These are phyloP conservation scores for Alca torda DNA, from an alignment of 2,797 vertebrate genomes.

Conservation along the genomic window DNA sequence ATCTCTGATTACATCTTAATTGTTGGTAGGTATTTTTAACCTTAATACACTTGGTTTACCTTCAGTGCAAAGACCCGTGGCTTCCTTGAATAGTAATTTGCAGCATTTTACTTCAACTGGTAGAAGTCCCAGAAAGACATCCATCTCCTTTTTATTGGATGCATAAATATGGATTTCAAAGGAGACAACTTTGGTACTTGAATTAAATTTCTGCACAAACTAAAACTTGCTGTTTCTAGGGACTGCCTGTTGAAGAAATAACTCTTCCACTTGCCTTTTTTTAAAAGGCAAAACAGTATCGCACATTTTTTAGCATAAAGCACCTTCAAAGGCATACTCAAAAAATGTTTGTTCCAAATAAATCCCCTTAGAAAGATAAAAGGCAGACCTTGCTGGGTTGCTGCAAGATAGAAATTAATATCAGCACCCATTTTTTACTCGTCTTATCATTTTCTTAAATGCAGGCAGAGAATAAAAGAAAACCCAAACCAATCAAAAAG, in stretches of 20 bases:
- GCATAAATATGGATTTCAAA: neutral
- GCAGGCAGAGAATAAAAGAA: neutral
- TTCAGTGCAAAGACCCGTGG: neutral
- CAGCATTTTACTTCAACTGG: neutral
- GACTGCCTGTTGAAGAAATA: neutral
- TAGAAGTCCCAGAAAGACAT: neutral
- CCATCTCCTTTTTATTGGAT: neutral
- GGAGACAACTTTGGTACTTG: neutral
- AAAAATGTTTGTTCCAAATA: constrained; percentile 8
- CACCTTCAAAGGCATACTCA: neutral
- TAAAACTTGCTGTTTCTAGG: neutral
- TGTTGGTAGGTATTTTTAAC: neutral
- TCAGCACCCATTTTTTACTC: neutral
- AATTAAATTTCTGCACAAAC: neutral
- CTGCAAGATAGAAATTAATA: constrained; percentile 27
- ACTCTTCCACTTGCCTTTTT: neutral
- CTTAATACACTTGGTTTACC: neutral
- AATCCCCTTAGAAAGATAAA: constrained; percentile 32
- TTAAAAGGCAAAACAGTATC: neutral
- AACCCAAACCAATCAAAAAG: neutral
- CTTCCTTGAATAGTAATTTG: neutral
- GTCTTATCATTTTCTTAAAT: neutral
- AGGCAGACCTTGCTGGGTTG: neutral
- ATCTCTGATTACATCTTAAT: constrained; percentile 8
- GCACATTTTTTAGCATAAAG: neutral